These are phyloP conservation scores for Prionace glauca DNA, from an alignment of 2,797 vertebrate species.

Conservation along the genomic window DNA sequence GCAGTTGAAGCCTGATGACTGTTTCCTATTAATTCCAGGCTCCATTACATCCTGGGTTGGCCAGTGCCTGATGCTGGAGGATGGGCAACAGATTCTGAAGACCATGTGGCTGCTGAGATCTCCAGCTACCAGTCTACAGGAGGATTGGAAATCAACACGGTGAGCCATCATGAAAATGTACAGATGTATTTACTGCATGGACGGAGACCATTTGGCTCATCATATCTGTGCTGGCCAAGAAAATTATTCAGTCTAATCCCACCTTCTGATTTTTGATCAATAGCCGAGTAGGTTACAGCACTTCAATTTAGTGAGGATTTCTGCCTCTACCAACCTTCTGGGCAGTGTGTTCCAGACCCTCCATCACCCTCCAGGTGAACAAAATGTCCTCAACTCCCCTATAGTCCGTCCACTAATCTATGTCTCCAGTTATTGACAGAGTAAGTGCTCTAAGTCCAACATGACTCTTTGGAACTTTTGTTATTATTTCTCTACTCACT, in stretches of 20 bases:
- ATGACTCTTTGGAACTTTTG: too few relatives aligned
- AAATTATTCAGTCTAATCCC: neutral
- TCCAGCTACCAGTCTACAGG: neutral
- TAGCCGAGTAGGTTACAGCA: neutral
- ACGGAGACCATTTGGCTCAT: neutral
- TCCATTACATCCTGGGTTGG: conserved; percentile 23
- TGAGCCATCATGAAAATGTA: neutral
- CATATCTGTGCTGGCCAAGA: neutral
- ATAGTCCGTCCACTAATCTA: neutral
- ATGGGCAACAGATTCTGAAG: neutral
- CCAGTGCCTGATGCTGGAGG: conserved; percentile 3
- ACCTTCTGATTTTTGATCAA: neutral
- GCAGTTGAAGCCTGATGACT: neutral
- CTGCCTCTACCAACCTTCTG: neutral
- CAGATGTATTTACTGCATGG: neutral
- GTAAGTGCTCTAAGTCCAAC: too few relatives aligned
- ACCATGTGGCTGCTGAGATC: conserved; percentile 25
- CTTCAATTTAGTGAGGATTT: neutral
- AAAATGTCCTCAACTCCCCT: neutral
- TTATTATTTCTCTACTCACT: neutral
- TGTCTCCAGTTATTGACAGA: too few relatives aligned
- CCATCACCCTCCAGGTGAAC: too few relatives aligned
- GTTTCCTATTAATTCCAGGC: neutral
- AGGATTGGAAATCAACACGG: neutral
- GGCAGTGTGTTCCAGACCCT: neutral